Evolutionary conservation across 2,797 vertebrate genomes (phyloP).

Genomic region (Perdix hodgsoniae): DNA sequence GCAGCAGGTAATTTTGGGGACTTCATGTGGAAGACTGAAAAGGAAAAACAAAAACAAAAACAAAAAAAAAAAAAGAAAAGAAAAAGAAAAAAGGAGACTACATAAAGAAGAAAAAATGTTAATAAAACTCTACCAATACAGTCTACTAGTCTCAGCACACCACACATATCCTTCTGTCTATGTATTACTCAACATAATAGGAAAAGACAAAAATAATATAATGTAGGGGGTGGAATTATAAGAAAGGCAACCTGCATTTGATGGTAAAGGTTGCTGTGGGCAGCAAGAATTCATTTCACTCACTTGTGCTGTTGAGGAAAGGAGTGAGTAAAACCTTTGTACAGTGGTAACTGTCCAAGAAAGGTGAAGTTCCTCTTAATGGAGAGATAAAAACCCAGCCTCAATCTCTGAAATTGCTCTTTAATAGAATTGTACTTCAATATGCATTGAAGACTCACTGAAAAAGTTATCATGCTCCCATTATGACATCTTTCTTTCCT

Average conservation of each 20-base stretch:
- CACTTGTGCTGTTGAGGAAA: neutral
- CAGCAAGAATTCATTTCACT: neutral
- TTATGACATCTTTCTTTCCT: neutral
- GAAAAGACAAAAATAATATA: slow-evolving; percentile 32
- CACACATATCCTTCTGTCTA: neutral
- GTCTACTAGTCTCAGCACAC: neutral
- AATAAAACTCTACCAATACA: neutral
- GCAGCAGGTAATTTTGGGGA: neutral
- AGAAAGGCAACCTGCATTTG: slow-evolving; percentile 12
- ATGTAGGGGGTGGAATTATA: neutral
- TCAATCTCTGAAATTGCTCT: neutral
- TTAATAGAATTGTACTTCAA: neutral
- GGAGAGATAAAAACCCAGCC: neutral
- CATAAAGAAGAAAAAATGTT: slow-evolving; percentile 2
- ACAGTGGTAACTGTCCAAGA: slow-evolving; percentile 28
- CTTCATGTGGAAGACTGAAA: neutral
- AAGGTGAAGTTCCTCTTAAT: neutral
- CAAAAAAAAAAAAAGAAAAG: too few species aligned
- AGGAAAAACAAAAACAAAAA: too few species aligned
- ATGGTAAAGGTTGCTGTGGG: neutral
- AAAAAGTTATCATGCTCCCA: neutral
- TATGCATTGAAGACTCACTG: neutral
- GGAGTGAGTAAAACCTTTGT: neutral
- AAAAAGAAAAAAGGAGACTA: neutral
- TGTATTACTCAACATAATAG: slow-evolving; percentile 27